Percentiles rank a stretch among this genome's conserved stretches.
phyloP scores from a whole-genome alignment of 2,888 invertebrate genomes.

The Eubasilissa splendida region DNA sequence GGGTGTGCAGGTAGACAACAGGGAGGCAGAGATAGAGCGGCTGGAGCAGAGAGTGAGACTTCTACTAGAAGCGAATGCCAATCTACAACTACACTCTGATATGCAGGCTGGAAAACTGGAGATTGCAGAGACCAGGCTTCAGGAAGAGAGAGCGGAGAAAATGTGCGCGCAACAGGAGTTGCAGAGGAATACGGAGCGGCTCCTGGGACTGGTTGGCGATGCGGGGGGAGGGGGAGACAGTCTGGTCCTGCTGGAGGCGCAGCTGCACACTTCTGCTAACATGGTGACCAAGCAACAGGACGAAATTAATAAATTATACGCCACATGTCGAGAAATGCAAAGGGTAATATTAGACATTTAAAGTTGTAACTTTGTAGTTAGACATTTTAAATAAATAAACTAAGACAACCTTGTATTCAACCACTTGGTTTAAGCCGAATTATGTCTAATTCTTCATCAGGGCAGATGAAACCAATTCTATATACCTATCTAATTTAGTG shows the following conservation, averaged over 20 bases:
- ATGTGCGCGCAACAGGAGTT: slow-evolving; percentile 83
- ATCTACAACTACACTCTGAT: slow-evolving; percentile 71
- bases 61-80: slow-evolving; percentile 75
- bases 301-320: slow-evolving; percentile 81
- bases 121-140: slow-evolving; percentile 75
- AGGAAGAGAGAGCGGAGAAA: slow-evolving; percentile 81
- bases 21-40: slow-evolving; percentile 76
- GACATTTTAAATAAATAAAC: no score
- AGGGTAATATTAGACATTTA: slow-evolving; percentile 69
- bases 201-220: slow-evolving; percentile 74
- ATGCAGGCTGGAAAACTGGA: slow-evolving; percentile 67
- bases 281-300: slow-evolving; percentile 83
- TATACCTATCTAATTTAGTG: no score
- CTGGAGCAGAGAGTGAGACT: slow-evolving; percentile 75
- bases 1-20: slow-evolving; percentile 77
- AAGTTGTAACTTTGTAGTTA: no score
- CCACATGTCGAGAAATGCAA: slow-evolving; percentile 80
- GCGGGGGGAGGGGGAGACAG: slow-evolving; percentile 78
- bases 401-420: no score
- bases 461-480: no score
- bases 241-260: slow-evolving; percentile 82
- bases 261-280: slow-evolving; percentile 82
- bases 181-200: slow-evolving; percentile 81
- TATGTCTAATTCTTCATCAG: no score
- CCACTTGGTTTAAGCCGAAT: no score